Percentiles rank a stretch among this genome's conserved stretches.
phyloP scores from a whole-genome alignment of 1,140 invertebrate genomes.

The Chymomyza costata region DNA sequence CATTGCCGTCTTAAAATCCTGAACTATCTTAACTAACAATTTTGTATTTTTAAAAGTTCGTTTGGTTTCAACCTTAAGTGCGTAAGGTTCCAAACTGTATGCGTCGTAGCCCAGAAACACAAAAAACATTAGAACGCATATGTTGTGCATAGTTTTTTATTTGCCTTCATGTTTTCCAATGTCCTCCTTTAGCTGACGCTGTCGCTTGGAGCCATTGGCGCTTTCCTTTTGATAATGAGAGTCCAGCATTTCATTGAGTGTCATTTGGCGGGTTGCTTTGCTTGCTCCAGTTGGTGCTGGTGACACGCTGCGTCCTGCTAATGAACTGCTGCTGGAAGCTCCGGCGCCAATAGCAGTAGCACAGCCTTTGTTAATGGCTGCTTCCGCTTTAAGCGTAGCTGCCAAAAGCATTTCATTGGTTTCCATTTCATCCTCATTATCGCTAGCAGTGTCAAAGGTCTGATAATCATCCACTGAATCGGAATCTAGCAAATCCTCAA shows the following conservation, averaged over 20 bases:
- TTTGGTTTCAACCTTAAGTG: too few species aligned
- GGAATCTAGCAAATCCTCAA: too few species aligned
- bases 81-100: too few species aligned
- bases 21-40: too few species aligned
- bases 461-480: neutral
- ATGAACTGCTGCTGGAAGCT: neutral
- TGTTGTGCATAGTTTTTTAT: too few species aligned
- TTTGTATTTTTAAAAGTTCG: too few species aligned
- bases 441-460: neutral
- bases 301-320: slow-evolving; percentile 2
- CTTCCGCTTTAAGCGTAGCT: slow-evolving; percentile 7
- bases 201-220: slow-evolving; percentile 39
- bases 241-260: slow-evolving; percentile 53
- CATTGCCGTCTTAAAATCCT: too few species aligned
- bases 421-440: slow-evolving; percentile 24
- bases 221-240: slow-evolving; percentile 49
- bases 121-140: too few species aligned
- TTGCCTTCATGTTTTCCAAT: too few species aligned
- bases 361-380: neutral
- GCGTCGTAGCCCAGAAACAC: too few species aligned
- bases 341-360: neutral
- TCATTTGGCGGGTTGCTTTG: slow-evolving; percentile 22
- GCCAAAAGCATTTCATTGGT: slow-evolving; percentile 31
- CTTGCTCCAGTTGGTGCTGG: neutral
- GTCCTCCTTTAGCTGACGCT: slow-evolving; percentile 12